Evolutionary conservation across 2,797 vertebrate genomes (phyloP).

Genomic region (Epinephelus awoara): DNA sequence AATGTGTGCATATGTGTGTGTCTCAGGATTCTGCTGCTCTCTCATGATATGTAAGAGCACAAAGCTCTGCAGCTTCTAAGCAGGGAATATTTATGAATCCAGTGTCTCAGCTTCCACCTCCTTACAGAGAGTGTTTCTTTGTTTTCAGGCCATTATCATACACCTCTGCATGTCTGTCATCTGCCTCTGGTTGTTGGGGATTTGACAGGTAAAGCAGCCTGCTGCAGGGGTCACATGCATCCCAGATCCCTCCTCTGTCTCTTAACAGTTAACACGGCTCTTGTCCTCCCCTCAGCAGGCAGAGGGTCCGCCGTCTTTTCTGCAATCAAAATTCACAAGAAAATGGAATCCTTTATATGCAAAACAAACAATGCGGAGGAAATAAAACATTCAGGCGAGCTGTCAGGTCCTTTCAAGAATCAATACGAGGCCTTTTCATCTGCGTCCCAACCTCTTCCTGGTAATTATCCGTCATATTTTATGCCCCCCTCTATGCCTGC

Average conservation of each 20-base stretch:
- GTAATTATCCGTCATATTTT: conserved; percentile 90
- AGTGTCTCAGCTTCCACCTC: not conserved
- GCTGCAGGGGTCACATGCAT: conserved; percentile 56
- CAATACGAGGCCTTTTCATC: conserved; percentile 87
- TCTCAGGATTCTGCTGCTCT: conserved; percentile 23
- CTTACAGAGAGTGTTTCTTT: conserved; percentile 22
- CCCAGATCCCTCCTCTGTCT: conserved; percentile 58
- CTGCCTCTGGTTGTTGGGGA: conserved; percentile 35
- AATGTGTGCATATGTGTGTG: conserved; percentile 61
- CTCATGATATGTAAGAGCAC: conserved; percentile 35
- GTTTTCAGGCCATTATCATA: conserved; percentile 46
- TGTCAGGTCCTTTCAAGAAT: conserved; percentile 89
- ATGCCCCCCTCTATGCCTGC: conserved; percentile 74
- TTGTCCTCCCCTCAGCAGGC: conserved; percentile 61
- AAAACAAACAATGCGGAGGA: conserved; percentile 87
- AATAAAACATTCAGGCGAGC: conserved; percentile 87
- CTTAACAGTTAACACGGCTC: conserved; percentile 63
- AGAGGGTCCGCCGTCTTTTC: conserved; percentile 71
- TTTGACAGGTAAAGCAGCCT: conserved; percentile 51
- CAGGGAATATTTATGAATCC: conserved; percentile 22
- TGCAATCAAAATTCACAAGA: conserved; percentile 85
- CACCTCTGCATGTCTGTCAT: conserved; percentile 46
- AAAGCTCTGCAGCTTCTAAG: conserved; percentile 25
- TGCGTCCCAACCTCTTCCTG: conserved; percentile 86
- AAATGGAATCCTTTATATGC: conserved; percentile 88